A percentile compares a stretch with the other conserved stretches of the same genome.
Evolutionary conservation across 2,888 invertebrate species (phyloP).

Genomic region (Opisthograptis luteolata): DNA sequence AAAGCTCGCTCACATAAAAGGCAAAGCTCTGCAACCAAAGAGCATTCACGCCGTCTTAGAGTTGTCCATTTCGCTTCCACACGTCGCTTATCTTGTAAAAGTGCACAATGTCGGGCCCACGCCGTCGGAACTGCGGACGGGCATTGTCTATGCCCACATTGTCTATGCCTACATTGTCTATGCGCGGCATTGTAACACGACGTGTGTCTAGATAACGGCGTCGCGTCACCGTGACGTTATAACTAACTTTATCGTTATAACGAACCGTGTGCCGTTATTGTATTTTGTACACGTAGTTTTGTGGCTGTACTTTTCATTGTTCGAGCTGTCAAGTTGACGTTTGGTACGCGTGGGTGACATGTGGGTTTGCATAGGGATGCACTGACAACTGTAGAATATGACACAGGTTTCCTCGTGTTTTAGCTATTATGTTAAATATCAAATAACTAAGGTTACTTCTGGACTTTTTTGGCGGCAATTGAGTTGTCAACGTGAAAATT

Average conservation of each 20-base stretch:
- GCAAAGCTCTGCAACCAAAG: neutral
- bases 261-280: constrained; percentile 40
- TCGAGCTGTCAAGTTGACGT: constrained; percentile 22
- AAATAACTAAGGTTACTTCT: neutral
- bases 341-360: constrained; percentile 8
- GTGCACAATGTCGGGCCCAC: constrained; percentile 38
- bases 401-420: constrained; percentile 2
- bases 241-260: constrained; percentile 38
- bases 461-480: too few species aligned
- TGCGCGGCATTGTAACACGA: constrained; percentile 32
- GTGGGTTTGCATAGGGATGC: constrained; percentile 12
- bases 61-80: constrained; percentile 31
- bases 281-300: constrained; percentile 29
- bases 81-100: constrained; percentile 46
- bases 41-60: constrained; percentile 5
- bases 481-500: too few species aligned
- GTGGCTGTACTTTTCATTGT: constrained; percentile 30
- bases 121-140: constrained; percentile 46
- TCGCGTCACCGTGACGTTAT: constrained; percentile 39
- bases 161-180: constrained; percentile 32
- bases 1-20: neutral
- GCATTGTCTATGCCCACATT: constrained; percentile 47
- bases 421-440: neutral
- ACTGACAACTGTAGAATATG: constrained; percentile 4
- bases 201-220: constrained; percentile 50